Evolutionary conservation across 2,888 invertebrate species (phyloP).

Genomic region (Trissolcus japonicus): DNA sequence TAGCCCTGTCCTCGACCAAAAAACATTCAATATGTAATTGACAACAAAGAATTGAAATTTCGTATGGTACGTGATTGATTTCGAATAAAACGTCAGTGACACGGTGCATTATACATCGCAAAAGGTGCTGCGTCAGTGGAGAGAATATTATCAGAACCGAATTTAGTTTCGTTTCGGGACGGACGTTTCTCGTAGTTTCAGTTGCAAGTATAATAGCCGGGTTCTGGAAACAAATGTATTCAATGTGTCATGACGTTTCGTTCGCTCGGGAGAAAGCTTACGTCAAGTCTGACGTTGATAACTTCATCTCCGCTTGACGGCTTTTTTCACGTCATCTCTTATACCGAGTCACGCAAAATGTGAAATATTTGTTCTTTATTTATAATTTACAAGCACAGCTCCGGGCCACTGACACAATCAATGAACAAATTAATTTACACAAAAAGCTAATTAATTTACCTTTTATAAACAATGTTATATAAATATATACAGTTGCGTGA

Average conservation of each 20-base stretch:
- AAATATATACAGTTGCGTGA: too few relatives aligned
- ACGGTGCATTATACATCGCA: not conserved
- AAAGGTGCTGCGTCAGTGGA: not conserved
- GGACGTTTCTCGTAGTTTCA: constrained; percentile 18
- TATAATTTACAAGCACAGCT: not conserved
- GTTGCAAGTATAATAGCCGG: constrained; percentile 22
- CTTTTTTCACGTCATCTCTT: constrained; percentile 17
- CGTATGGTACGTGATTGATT: constrained; percentile 2
- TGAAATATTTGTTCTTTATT: constrained; percentile 12
- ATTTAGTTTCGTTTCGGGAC: not conserved
- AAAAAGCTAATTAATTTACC: too few relatives aligned
- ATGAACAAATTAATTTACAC: too few relatives aligned
- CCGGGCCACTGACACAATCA: not conserved
- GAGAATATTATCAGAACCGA: constrained; percentile 9
- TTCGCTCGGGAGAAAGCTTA: constrained; percentile 36
- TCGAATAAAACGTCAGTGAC: constrained; percentile 3
- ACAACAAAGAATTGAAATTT: constrained; percentile 1
- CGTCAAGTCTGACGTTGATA: constrained; percentile 50
- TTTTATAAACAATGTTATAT: too few relatives aligned
- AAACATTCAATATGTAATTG: too few relatives aligned
- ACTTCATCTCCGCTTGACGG: constrained; percentile 31
- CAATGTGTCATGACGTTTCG: constrained; percentile 16
- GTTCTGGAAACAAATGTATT: constrained; percentile 30
- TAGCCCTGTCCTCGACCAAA: too few relatives aligned
- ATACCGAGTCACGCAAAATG: constrained; percentile 29